These are phyloP conservation scores for Trematocara variabile DNA, from an alignment of 2,113 vertebrate species.

Conservation along the genomic window DNA sequence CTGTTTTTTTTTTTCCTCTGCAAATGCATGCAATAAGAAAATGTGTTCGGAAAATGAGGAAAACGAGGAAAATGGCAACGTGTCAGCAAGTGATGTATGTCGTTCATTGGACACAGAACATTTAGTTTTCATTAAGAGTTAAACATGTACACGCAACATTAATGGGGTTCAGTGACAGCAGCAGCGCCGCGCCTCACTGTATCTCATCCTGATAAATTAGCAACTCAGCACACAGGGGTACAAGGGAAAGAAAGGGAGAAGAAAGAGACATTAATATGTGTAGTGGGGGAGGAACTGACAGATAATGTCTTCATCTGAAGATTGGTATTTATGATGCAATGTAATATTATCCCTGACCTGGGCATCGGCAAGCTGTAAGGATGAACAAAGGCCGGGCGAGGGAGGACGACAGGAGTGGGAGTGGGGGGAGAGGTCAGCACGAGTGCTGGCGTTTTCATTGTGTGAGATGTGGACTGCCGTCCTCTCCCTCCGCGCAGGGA, in stretches of 20 bases:
- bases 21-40: conserved; percentile 36
- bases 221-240: conserved; percentile 48
- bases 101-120: conserved; percentile 81
- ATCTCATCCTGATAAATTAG: conserved; percentile 75
- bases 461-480: conserved; percentile 41
- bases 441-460: conserved; percentile 59
- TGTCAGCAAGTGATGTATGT: conserved; percentile 74
- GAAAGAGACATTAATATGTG: conserved; percentile 60
- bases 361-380: conserved; percentile 24
- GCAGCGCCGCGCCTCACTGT: conserved; percentile 49
- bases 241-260: conserved; percentile 37
- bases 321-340: conserved; percentile 59
- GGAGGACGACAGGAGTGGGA: conserved; percentile 16
- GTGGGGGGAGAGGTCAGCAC: conserved; percentile 63
- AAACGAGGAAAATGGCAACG: conserved; percentile 35
- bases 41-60: conserved; percentile 21
- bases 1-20: conserved; percentile 10
- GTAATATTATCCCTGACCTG: conserved; percentile 60
- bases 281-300: conserved; percentile 36
- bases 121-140: conserved; percentile 84
- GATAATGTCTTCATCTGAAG: conserved; percentile 66
- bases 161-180: conserved; percentile 69
- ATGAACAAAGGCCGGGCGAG: conserved; percentile 3
- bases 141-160: conserved; percentile 79
- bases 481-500: conserved; percentile 30